Conservation (phyloP, 1,140 invertebrate genomes). For the Goniozus legneri region DNA sequence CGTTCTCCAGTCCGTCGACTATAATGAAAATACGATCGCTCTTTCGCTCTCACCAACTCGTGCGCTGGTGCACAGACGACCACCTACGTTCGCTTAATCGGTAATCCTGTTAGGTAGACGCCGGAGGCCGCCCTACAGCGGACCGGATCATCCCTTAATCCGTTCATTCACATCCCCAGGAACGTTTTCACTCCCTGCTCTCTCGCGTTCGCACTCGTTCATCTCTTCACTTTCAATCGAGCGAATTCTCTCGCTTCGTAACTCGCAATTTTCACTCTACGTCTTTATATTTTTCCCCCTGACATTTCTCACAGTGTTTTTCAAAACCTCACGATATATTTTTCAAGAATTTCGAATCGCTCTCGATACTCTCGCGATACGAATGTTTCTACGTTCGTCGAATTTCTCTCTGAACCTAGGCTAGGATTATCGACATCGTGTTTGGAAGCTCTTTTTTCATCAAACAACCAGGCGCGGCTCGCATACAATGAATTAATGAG, state of each 20-base stretch:
- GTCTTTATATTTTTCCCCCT: background rate
- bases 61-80: no score
- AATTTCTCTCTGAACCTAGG: constrained; percentile 17
- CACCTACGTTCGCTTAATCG: constrained; percentile 39
- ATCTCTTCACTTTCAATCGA: background rate
- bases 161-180: constrained; percentile 52
- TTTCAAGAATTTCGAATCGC: no score
- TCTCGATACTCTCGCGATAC: no score
- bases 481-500: constrained; percentile 52
- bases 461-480: constrained; percentile 36
- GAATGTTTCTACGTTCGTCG: background rate
- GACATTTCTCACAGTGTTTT: background rate
- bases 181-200: constrained; percentile 32
- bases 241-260: constrained; percentile 5
- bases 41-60: no score
- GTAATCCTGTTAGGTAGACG: constrained; percentile 44
- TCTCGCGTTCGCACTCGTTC: constrained; percentile 21
- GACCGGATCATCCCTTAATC: constrained; percentile 55
- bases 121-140: constrained; percentile 36
- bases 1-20: no score
- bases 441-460: constrained; percentile 8
- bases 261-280: background rate
- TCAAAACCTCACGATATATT: no score
- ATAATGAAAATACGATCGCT: no score
- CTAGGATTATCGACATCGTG: no score